phyloP scores from a whole-genome alignment of 2,113 vertebrate species.

The Mormyrus iriodes region DNA sequence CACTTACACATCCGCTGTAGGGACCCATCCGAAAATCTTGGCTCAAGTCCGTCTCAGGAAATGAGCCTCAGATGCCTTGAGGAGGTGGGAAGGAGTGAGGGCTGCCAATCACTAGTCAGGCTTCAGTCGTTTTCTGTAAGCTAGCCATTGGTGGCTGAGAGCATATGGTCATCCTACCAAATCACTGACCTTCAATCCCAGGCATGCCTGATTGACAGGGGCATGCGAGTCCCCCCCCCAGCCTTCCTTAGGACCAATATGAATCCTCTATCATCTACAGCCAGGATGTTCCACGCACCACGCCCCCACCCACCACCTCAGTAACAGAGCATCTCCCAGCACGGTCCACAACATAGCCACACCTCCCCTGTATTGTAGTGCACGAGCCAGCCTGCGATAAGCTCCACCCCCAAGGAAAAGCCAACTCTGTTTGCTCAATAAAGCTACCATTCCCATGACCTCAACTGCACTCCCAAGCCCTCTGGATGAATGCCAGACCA shows the following conservation, averaged over 20 bases:
- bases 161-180: background rate
- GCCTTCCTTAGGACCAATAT: background rate
- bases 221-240: background rate
- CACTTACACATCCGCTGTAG: background rate
- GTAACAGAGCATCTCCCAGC: background rate
- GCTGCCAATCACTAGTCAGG: background rate
- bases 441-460: constrained; percentile 17
- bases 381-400: background rate
- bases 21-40: background rate
- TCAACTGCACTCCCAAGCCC: constrained; percentile 3
- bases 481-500: constrained; percentile 10
- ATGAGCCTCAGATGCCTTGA: background rate
- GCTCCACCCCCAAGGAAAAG: background rate
- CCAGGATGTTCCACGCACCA: background rate
- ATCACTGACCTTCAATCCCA: background rate
- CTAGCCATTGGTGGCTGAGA: background rate
- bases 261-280: background rate
- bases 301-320: background rate
- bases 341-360: background rate
- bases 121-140: background rate
- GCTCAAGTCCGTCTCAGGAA: background rate
- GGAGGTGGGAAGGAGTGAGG: background rate
- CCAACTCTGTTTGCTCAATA: background rate
- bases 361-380: background rate
- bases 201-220: background rate